Evolutionary conservation across 2,888 invertebrate genomes (phyloP), one percentile per base, ranked within the genome.

Genomic region (Chydorus sphaericus): DNA sequence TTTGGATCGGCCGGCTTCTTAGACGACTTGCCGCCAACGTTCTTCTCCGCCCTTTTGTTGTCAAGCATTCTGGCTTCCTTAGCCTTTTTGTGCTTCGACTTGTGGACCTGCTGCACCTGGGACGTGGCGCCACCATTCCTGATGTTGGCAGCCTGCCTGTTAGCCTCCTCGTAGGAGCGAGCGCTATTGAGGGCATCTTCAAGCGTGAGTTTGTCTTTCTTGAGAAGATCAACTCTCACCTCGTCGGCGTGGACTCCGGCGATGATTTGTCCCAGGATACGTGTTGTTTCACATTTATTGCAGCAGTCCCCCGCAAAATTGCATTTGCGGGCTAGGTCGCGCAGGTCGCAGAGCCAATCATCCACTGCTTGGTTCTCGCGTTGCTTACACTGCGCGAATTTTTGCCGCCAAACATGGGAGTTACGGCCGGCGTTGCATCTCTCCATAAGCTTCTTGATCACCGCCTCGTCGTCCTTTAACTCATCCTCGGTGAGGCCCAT

Each of bases 301-400:
- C 51, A 51, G 31, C 51, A 51, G 33, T 51, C 51, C 7, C 20
- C 20, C 11, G 30, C 30, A 18, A 51, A 51, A 16, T 31, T 20
- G 51, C 51, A 51, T 18, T 51, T 31, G 30, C 51, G 30, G 16
- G 51, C n/a, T 23, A 51, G 23, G 33, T 28, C 29, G 33, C 51
- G 51, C 16, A 51, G 51, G 23, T 51, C 51, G 5, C 51, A 51
- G n/a, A 51, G 31, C 33, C 31, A 51, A 20, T 51, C 51, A 4
- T 51, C 51, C 3, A 51, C 18, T 30, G 31, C 31, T 33, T 51
- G 31, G 4, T 31, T 8, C 2, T 30, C 51, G 14, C 31, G 30
- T 51, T 51, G 51, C 11, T 30, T 31, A 20, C 51, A 20, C 3
- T 16, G 33, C 18, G 51, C 29, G 33, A 51, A 51, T 18, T 51